Percentiles rank a stretch among this genome's conserved stretches.
Conservation (phyloP, 1,140 invertebrate species). For the Diuraphis noxia region DNA sequence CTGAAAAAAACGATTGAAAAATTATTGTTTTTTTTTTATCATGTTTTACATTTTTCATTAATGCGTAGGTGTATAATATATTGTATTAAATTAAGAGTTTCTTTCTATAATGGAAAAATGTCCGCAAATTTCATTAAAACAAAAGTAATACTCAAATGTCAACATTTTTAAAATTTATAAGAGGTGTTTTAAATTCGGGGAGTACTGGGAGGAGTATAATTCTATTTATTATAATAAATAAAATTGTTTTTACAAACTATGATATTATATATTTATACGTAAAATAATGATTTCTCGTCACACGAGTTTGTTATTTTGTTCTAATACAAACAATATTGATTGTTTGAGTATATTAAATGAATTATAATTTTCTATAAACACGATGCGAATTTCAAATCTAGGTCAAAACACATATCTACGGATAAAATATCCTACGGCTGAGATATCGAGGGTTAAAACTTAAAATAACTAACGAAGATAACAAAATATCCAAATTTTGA, state of each 20-base stretch:
- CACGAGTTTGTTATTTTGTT: not conserved
- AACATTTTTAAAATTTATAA: not conserved
- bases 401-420: too few relatives aligned
- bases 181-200: not conserved
- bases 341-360: not conserved
- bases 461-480: too few relatives aligned
- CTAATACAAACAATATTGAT: not conserved
- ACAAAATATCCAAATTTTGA: too few relatives aligned
- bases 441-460: too few relatives aligned
- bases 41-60: not conserved
- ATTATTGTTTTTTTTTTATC: not conserved
- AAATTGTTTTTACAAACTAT: not conserved
- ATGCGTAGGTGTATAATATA: not conserved
- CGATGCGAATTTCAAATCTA: too few relatives aligned
- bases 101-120: not conserved
- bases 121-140: not conserved
- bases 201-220: too few relatives aligned
- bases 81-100: not conserved
- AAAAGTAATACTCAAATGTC: not conserved
- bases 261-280: not conserved
- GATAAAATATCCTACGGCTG: too few relatives aligned
- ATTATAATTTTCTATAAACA: too few relatives aligned
- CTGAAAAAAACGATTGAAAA: not conserved
- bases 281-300: not conserved
- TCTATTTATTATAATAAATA: too few relatives aligned